A percentile compares a stretch with the other conserved stretches of the same genome.
These are phyloP conservation scores for Seira ritae DNA, from an alignment of 2,888 invertebrate genomes.

Conservation along the genomic window DNA sequence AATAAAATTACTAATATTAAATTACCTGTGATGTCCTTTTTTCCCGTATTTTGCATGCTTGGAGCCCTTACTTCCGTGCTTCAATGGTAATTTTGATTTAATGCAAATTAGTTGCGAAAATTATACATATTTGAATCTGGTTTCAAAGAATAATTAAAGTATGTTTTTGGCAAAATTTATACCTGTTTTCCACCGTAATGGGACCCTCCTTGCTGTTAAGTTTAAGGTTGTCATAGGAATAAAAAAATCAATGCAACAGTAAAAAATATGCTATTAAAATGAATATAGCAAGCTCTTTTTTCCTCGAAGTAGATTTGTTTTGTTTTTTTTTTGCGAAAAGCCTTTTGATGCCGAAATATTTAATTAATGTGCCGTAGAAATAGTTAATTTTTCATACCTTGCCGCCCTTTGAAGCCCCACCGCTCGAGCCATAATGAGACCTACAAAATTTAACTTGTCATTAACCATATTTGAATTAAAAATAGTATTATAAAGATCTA, in stretches of 20 bases:
- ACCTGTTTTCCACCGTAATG: slow-evolving; percentile 73
- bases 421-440: slow-evolving; percentile 72
- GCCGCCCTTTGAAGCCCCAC: slow-evolving; percentile 70
- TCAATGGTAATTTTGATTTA: too few species aligned
- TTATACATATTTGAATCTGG: too few species aligned
- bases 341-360: too few species aligned
- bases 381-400: slow-evolving; percentile 65
- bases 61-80: too few species aligned
- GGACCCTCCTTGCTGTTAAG: slow-evolving; percentile 69
- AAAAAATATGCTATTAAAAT: slow-evolving; percentile 1
- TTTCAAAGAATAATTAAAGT: slow-evolving; percentile 9
- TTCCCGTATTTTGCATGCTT: slow-evolving; percentile 73
- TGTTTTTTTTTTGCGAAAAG: neutral
- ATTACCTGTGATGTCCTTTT: slow-evolving; percentile 73
- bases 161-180: neutral
- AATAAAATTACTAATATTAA: slow-evolving; percentile 31
- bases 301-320: too few species aligned
- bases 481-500: too few species aligned
- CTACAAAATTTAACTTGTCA: too few species aligned
- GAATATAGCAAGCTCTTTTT: too few species aligned
- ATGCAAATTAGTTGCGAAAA: too few species aligned
- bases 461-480: too few species aligned
- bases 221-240: slow-evolving; percentile 18
- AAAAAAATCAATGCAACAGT: neutral
- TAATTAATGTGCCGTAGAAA: too few species aligned